Conservation (phyloP, 2,113 vertebrate genomes). For the Fregata magnificens region DNA sequence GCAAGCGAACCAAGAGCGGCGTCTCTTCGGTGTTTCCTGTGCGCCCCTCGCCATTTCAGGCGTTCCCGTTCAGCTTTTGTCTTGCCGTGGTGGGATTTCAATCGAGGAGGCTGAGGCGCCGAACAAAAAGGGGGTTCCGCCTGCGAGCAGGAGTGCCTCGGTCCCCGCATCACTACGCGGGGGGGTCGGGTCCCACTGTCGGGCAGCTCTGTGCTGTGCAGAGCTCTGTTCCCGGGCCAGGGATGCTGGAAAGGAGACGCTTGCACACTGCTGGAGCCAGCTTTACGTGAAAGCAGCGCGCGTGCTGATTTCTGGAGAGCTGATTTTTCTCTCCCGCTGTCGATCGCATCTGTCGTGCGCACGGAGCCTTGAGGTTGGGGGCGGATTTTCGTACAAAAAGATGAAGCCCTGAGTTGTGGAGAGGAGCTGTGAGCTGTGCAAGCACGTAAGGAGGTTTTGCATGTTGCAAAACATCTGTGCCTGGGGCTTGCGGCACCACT, state of each 20-base stretch:
- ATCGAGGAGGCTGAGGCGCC: rapidly evolving
- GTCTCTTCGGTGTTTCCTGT: background rate
- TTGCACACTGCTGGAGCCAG: rapidly evolving
- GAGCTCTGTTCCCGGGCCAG: background rate
- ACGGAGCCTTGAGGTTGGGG: rapidly evolving
- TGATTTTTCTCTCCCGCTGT: background rate
- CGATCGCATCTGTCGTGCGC: rapidly evolving
- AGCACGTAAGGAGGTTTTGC: background rate
- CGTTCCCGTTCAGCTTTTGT: background rate
- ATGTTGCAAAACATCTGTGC: background rate
- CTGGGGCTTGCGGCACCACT: rapidly evolving
- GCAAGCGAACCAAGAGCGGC: too few relatives aligned
- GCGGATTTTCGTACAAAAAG: rapidly evolving
- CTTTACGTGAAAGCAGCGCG: rapidly evolving
- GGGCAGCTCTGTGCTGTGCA: background rate
- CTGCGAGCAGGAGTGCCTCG: background rate
- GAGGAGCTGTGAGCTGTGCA: background rate
- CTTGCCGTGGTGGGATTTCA: background rate
- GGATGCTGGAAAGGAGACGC: background rate
- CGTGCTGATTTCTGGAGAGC: background rate
- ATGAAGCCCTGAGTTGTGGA: background rate
- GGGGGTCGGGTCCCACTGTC: rapidly evolving
- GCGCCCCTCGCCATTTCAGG: rapidly evolving
- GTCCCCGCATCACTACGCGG: rapidly evolving
- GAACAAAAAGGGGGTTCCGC: background rate